These are phyloP conservation scores for Plagodis pulveraria DNA, from an alignment of 2,888 invertebrate genomes.

Conservation along the genomic window DNA sequence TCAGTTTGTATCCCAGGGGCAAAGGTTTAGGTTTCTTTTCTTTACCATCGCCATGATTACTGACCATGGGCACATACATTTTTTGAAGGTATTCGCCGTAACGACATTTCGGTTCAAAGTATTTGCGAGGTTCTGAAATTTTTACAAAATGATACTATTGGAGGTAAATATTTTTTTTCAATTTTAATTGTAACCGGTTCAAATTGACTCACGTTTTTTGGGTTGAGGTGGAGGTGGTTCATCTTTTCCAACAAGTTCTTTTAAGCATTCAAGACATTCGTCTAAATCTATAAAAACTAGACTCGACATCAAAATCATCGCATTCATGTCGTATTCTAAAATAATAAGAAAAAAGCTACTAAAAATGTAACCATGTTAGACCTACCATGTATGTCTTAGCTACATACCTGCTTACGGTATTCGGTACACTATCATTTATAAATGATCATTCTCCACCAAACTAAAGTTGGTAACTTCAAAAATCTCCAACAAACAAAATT, in stretches of 20 bases:
- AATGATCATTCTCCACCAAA: too few species aligned
- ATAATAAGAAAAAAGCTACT: slow-evolving; percentile 26
- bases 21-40: slow-evolving; percentile 41
- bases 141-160: background rate
- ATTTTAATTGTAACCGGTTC: too few species aligned
- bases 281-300: slow-evolving; percentile 73
- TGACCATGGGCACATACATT: slow-evolving; percentile 53
- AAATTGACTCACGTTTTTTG: slow-evolving; percentile 46
- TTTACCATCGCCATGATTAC: slow-evolving; percentile 42
- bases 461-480: background rate
- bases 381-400: too few species aligned
- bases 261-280: slow-evolving; percentile 60
- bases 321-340: slow-evolving; percentile 72
- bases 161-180: too few species aligned
- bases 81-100: slow-evolving; percentile 69
- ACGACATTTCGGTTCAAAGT: slow-evolving; percentile 54
- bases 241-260: slow-evolving; percentile 51
- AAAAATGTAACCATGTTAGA: too few species aligned
- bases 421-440: too few species aligned
- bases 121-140: slow-evolving; percentile 51
- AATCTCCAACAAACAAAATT: background rate
- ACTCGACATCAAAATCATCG: slow-evolving; percentile 69
- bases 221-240: slow-evolving; percentile 34
- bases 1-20: slow-evolving; percentile 64
- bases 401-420: too few species aligned